Evolutionary conservation across 2,888 invertebrate species (phyloP), one percentile per base, ranked within the genome.

Genomic region (Troides aeacus): DNA sequence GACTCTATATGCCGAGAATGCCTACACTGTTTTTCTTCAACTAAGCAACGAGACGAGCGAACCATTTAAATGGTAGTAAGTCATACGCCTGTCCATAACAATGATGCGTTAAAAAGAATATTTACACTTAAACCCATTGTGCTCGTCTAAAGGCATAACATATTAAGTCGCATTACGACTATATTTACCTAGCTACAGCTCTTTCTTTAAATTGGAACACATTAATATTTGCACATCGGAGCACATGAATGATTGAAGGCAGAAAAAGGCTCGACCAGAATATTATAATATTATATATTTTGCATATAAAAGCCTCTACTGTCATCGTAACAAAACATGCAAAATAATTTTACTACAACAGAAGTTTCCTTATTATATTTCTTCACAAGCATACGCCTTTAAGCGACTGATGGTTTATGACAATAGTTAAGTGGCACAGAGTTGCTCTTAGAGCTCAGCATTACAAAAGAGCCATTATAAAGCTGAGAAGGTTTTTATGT

Each of bases 401-500:
- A 18, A 39, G 56, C 57, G 21, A 64, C 64, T 57, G 42, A 64
- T 64, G 64, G 57, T 58, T 42, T 21, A 64, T 21, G 57, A 64
- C 64, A 64, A 64, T 64, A 57, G 64, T 2, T 64, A 58, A 64
- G 58, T 64, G 57, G 64, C 42, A 42, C 39, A 39, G 36, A 64
- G 39, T 58, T 42, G 58, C 58, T 42, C 17, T 23, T 21, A 23
- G 58, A 36, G 64, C 18, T 39, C 42, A 39, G 42, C 36, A 58
- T 64, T 56, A 64, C 58, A 64, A 64, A 42, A 39, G 64, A 64
- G 42, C 64, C 57, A 53, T 58, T 64, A 39, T 64, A 58, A 39
- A 64, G 10, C 10, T 56, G 24, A 56, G 30, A 57, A 30, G 36
- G 58, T 64, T 64, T 57, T 64, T 64, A 57, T 58, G 39, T 39